A percentile compares a stretch with the other conserved stretches of the same genome.
Conservation (phyloP, 2,888 invertebrate genomes). For the Corbicula japonica region DNA sequence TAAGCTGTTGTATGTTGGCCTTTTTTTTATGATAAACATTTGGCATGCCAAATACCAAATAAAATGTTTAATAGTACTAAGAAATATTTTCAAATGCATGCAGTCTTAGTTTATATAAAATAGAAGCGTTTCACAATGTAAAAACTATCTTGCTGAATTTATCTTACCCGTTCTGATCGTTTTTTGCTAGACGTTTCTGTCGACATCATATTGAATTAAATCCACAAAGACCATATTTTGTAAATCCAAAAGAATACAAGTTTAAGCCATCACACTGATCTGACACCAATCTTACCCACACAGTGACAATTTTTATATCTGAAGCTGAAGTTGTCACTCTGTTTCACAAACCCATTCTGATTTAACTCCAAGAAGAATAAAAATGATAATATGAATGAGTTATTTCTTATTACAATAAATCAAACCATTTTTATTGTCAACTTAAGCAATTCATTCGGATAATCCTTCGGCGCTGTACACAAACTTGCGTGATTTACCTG, state of each 20-base stretch:
- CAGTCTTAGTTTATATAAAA: not conserved
- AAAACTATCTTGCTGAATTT: not conserved
- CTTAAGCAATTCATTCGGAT: constrained; percentile 19
- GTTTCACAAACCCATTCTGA: not conserved
- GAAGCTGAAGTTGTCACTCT: too few relatives aligned
- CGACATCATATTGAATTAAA: constrained; percentile 22
- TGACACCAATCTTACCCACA: too few relatives aligned
- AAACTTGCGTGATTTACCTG: constrained; percentile 39
- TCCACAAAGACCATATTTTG: constrained; percentile 19
- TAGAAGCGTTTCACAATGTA: not conserved
- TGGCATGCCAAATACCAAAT: too few relatives aligned
- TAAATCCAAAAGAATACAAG: constrained; percentile 17
- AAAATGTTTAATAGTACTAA: not conserved
- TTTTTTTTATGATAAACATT: too few relatives aligned
- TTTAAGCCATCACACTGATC: not conserved
- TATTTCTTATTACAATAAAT: too few relatives aligned
- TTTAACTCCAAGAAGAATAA: not conserved
- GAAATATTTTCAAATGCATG: not conserved
- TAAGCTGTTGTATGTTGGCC: too few relatives aligned
- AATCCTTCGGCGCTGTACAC: constrained; percentile 28
- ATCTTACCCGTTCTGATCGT: constrained; percentile 28
- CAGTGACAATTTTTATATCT: too few relatives aligned
- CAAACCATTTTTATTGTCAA: constrained; percentile 1
- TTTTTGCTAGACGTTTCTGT: constrained; percentile 25
- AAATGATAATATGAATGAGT: too few relatives aligned